Evolutionary conservation across 2,888 invertebrate species (phyloP), one percentile per base, ranked within the genome.

Genomic region (Chironomus tentans): DNA sequence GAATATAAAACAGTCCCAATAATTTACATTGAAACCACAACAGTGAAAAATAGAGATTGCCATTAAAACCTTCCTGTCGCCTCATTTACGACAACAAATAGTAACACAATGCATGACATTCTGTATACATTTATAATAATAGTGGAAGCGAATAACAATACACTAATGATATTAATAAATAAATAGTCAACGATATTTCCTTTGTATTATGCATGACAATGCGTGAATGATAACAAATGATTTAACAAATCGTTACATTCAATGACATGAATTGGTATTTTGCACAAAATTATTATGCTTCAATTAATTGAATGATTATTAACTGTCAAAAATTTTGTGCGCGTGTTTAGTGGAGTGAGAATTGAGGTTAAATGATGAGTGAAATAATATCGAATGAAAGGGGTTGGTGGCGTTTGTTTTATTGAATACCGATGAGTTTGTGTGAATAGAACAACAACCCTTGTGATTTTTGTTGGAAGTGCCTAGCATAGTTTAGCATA

Each of bases 21-120:
- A 65, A 65, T 65, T 65, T 65, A 12, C 65, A 65, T 24, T 6
- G 10, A 38, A 38, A 38, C 38, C 10, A 38, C 38, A 38, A 38
- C 38, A 38, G 38, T 28, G 28, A 28, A 12, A 56, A 65, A 18
- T 56, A 56, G 5, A 56, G 56, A 65, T 12, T 62, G 62, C 18
- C 62, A 62, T 62, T 62, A 62, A 62, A 62, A 65, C 65, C 21
- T 65, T 65, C 22, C 22, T 65, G 65, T 65, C 22, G 65, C 65
- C 22, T 21, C 22, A 24, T 21, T 13, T 65, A 56, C 18, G 56
- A 15, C 56, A 56, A 15, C n/a, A 56, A 56, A 50, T 3, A 15
- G 13, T 38, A 7, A 38, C 38, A 38, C 38, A 38, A 38, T 38
- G 10, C 38, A 38, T 38, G 10, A 38, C 28, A 28, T 28, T 28